Evolutionary conservation across 2,113 vertebrate genomes (phyloP).

Genomic region (Labeo catla): DNA sequence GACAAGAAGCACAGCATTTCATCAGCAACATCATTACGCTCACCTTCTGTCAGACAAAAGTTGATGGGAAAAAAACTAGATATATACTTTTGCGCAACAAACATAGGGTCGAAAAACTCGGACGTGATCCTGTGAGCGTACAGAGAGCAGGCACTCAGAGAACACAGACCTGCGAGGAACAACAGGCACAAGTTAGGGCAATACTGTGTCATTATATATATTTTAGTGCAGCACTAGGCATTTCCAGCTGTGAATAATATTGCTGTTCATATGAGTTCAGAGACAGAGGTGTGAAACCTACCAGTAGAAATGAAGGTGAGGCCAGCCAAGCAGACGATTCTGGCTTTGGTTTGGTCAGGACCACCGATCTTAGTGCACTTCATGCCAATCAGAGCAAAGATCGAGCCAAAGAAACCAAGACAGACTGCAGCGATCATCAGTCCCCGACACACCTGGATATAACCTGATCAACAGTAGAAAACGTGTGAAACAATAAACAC

Average conservation of each 20-base stretch:
- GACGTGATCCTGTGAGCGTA: constrained; percentile 94
- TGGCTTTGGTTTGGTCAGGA: constrained; percentile 86
- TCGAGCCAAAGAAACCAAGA: constrained; percentile 88
- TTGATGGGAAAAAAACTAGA: background rate
- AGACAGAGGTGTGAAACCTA: constrained; percentile 50
- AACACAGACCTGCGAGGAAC: constrained; percentile 83
- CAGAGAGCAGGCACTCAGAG: constrained; percentile 90
- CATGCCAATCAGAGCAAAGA: constrained; percentile 92
- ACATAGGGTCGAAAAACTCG: constrained; percentile 94
- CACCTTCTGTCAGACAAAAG: background rate
- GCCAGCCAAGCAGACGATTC: constrained; percentile 86
- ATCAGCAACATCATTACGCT: background rate
- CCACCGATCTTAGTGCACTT: constrained; percentile 97
- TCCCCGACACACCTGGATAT: constrained; percentile 93
- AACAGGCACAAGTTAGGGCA: background rate
- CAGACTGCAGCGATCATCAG: constrained; percentile 92
- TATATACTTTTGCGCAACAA: constrained; percentile 92
- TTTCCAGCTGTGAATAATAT: background rate
- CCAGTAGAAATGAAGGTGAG: constrained; percentile 87
- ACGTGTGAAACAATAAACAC: background rate
- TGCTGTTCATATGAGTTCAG: background rate
- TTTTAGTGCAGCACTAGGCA: background rate
- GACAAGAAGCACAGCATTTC: background rate
- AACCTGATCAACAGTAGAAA: constrained; percentile 76
- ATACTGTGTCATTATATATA: background rate